These are phyloP conservation scores for Drosophila anomalipes DNA, from an alignment of 2,888 invertebrate genomes.

Conservation along the genomic window DNA sequence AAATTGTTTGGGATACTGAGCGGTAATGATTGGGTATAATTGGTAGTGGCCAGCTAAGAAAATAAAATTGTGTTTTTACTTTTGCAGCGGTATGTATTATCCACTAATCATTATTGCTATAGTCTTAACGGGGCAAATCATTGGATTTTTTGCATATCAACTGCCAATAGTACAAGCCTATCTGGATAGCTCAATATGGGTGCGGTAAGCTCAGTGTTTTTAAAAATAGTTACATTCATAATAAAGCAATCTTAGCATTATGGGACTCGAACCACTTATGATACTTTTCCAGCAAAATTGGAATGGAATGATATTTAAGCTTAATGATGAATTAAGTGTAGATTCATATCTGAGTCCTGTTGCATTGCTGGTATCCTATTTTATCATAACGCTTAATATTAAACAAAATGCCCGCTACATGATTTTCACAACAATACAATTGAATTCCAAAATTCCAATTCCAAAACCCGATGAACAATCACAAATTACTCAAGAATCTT, in stretches of 20 bases:
- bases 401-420: slow-evolving; percentile 30
- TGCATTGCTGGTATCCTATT: slow-evolving; percentile 92
- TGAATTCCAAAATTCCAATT: slow-evolving; percentile 35
- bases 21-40: background rate
- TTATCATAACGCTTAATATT: slow-evolving; percentile 89
- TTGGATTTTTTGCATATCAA: slow-evolving; percentile 47
- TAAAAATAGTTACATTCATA: background rate
- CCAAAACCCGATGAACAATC: background rate
- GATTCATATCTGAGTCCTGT: slow-evolving; percentile 92
- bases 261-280: slow-evolving; percentile 89
- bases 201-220: slow-evolving; percentile 42
- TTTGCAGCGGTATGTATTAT: slow-evolving; percentile 22
- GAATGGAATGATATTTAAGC: slow-evolving; percentile 86
- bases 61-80: background rate
- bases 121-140: slow-evolving; percentile 44
- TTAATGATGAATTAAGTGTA: slow-evolving; percentile 88
- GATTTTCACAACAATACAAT: slow-evolving; percentile 23
- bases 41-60: background rate
- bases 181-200: slow-evolving; percentile 44
- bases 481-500: background rate
- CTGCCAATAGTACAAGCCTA: slow-evolving; percentile 37
- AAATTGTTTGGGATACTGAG: background rate
- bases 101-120: slow-evolving; percentile 31
- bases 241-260: slow-evolving; percentile 87
- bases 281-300: slow-evolving; percentile 33